Conservation (phyloP, 2,888 invertebrate genomes). For the Cephus pygmeus region DNA sequence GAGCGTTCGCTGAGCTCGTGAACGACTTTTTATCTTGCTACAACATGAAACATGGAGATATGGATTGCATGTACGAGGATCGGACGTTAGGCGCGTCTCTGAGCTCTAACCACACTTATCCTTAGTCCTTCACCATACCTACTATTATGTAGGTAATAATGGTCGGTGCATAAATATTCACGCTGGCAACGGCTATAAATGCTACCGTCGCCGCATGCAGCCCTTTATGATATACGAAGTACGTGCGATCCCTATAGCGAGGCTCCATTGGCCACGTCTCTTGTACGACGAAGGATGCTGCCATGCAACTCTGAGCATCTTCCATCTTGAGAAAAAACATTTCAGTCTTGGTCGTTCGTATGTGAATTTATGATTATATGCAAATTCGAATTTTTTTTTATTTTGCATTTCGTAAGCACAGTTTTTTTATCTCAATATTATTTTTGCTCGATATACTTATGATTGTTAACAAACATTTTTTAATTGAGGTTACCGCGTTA, state of each 20-base stretch:
- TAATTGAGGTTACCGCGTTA: no score
- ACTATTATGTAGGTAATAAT: conserved; percentile 63
- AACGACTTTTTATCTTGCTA: not conserved
- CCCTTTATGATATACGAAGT: not conserved
- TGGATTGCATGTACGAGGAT: conserved; percentile 13
- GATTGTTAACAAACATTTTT: not conserved
- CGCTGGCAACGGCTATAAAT: conserved; percentile 59
- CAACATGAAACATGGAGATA: not conserved
- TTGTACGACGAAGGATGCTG: not conserved
- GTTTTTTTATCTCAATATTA: not conserved
- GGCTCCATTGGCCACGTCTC: not conserved
- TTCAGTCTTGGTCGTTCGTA: not conserved
- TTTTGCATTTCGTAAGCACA: not conserved
- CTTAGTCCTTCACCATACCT: conserved; percentile 42
- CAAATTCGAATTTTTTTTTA: not conserved
- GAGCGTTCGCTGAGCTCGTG: not conserved
- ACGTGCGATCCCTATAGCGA: not conserved
- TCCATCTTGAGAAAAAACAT: not conserved
- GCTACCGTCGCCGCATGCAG: conserved; percentile 53
- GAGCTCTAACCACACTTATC: conserved; percentile 38
- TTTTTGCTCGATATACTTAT: not conserved
- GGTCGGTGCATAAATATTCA: conserved; percentile 64
- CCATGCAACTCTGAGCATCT: not conserved
- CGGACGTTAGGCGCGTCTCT: conserved; percentile 24
- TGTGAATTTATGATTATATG: not conserved